A percentile compares a stretch with the other conserved stretches of the same genome.
Conservation (phyloP, 2,888 invertebrate genomes). For the Choreutis nemorana region DNA sequence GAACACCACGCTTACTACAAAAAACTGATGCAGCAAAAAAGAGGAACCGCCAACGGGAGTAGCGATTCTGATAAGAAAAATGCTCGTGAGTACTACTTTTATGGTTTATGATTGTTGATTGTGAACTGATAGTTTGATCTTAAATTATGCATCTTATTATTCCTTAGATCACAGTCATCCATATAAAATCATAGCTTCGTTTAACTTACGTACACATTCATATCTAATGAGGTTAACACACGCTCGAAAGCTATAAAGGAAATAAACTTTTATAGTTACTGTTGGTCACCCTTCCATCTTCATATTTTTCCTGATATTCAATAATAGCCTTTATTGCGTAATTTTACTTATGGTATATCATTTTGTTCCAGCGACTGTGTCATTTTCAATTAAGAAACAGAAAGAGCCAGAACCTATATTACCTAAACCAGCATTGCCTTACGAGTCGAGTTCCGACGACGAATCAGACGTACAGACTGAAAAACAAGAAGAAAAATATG, state of each 20-base stretch:
- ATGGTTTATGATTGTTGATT: not conserved
- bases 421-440: slow-evolving; percentile 77
- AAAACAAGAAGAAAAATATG: slow-evolving; percentile 17
- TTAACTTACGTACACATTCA: too few relatives aligned
- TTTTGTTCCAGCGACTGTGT: slow-evolving; percentile 71
- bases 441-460: slow-evolving; percentile 80
- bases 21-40: slow-evolving; percentile 40
- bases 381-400: slow-evolving; percentile 85
- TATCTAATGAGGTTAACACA: too few relatives aligned
- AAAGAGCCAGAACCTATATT: slow-evolving; percentile 74
- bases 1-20: slow-evolving; percentile 84
- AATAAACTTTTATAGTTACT: too few relatives aligned
- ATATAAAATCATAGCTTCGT: too few relatives aligned
- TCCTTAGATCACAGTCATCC: too few relatives aligned
- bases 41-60: slow-evolving; percentile 29
- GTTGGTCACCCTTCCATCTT: too few relatives aligned
- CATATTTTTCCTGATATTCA: too few relatives aligned
- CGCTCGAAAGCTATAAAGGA: too few relatives aligned
- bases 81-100: slow-evolving; percentile 1
- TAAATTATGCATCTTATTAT: too few relatives aligned
- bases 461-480: slow-evolving; percentile 28
- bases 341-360: too few relatives aligned
- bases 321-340: too few relatives aligned
- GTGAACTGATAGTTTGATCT: too few relatives aligned
- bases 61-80: slow-evolving; percentile 11